Evolutionary conservation across 2,797 vertebrate genomes (phyloP).

Genomic region (Calcarius lapponicus): DNA sequence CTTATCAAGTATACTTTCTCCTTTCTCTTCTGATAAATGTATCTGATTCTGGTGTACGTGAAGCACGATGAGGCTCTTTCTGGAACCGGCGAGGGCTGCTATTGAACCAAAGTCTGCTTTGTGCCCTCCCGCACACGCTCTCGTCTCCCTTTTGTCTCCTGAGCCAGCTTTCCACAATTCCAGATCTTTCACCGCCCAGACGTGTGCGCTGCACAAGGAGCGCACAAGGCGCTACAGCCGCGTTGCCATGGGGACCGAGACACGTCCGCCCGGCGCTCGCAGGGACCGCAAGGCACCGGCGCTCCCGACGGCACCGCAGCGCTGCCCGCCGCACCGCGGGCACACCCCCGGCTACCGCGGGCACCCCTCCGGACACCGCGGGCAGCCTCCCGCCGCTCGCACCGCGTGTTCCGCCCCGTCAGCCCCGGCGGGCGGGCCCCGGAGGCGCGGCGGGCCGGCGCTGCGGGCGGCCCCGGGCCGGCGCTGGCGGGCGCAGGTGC

Average conservation of each 20-base stretch:
- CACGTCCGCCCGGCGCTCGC: fast-evolving
- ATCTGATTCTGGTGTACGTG: fast-evolving
- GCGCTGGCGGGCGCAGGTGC: not conserved
- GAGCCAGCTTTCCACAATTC: fast-evolving
- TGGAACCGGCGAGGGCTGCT: not conserved
- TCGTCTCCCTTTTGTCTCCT: not conserved
- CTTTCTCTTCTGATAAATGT: not conserved
- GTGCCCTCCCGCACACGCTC: fast-evolving
- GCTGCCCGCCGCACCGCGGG: not conserved
- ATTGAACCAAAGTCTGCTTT: fast-evolving
- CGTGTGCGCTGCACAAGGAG: not conserved
- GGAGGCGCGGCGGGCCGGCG: not conserved
- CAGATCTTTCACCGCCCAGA: not conserved
- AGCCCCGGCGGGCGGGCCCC: not conserved
- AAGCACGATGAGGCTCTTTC: fast-evolving
- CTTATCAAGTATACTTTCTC: no score
- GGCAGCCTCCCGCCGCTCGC: not conserved
- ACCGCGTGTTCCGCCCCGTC: not conserved
- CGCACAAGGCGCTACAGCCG: not conserved
- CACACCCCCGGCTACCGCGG: not conserved
- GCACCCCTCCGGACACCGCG: not conserved
- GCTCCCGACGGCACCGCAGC: not conserved
- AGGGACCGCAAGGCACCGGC: not conserved
- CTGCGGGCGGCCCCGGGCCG: no score
- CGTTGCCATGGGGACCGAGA: not conserved